A percentile compares a stretch with the other conserved stretches of the same genome.
These are phyloP conservation scores for Spinibarbus caldwelli DNA, from an alignment of 2,797 vertebrate genomes.

Conservation along the genomic window DNA sequence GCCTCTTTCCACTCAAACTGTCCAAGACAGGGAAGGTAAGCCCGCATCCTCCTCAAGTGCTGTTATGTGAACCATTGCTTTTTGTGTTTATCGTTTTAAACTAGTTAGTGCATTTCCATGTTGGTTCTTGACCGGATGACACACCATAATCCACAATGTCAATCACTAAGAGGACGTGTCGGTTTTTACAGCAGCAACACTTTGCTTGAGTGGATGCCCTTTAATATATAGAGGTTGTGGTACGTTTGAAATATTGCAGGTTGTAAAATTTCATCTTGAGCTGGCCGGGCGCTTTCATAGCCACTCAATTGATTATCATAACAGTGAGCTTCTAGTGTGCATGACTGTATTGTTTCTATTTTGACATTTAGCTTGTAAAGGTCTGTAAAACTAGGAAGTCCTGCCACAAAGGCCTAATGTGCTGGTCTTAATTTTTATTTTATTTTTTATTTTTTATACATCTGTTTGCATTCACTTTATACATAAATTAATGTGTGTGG, in stretches of 20 bases:
- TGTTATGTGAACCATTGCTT: neutral
- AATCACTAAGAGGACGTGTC: neutral
- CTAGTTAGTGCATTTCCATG: neutral
- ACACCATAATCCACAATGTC: neutral
- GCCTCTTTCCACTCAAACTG: slow-evolving; percentile 83
- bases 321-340: slow-evolving; percentile 18
- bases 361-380: neutral
- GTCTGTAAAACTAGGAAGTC: neutral
- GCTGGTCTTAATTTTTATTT: neutral
- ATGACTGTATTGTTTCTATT: neutral
- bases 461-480: neutral
- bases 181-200: slow-evolving; percentile 5
- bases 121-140: slow-evolving; percentile 12
- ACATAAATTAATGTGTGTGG: neutral
- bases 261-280: slow-evolving; percentile 16
- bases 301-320: slow-evolving; percentile 36
- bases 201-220: slow-evolving; percentile 32
- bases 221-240: slow-evolving; percentile 19
- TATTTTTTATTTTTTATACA: no score
- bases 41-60: slow-evolving; percentile 3
- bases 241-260: slow-evolving; percentile 35
- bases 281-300: slow-evolving; percentile 23
- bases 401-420: neutral
- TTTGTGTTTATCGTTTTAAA: neutral
- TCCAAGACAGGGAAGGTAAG: slow-evolving; percentile 84